Conservation (phyloP, 2,113 vertebrate genomes). For the Pedetes capensis region DNA sequence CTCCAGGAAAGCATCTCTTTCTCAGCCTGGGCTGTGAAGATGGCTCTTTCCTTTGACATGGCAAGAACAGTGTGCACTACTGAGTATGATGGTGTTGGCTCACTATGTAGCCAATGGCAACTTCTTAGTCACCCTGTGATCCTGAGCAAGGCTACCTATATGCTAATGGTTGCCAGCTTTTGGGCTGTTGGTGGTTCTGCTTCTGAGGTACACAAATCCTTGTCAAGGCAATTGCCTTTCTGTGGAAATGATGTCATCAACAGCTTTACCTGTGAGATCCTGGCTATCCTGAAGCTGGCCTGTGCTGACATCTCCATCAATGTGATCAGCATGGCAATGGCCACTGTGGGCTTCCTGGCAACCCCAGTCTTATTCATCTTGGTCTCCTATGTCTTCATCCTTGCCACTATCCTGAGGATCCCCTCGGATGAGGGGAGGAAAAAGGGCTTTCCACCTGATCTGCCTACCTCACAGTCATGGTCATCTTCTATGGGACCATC, state of each 20-base stretch:
- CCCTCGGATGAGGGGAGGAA: neutral
- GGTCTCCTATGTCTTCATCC: conserved; percentile 43
- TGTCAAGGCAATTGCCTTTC: neutral
- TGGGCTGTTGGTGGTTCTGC: neutral
- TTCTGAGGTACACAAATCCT: neutral
- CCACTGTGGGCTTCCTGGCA: neutral
- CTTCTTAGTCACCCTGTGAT: neutral
- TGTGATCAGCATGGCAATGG: neutral
- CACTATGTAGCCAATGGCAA: conserved; percentile 45
- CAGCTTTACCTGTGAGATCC: conserved; percentile 41
- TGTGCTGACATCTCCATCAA: conserved; percentile 53
- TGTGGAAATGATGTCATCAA: neutral
- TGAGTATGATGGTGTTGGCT: conserved; percentile 49
- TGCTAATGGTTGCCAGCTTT: too few species aligned
- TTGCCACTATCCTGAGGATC: conserved; percentile 49
- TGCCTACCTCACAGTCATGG: conserved; percentile 39
- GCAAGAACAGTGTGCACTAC: neutral
- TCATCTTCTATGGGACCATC: conserved; percentile 35
- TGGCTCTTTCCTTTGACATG: conserved; percentile 42
- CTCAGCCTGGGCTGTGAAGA: conserved; percentile 21
- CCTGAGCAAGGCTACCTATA: neutral
- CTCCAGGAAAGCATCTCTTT: neutral
- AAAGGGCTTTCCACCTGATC: conserved; percentile 57
- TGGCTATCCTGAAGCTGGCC: conserved; percentile 32
- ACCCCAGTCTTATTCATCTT: conserved; percentile 10